A percentile compares a stretch with the other conserved stretches of the same genome.
phyloP scores from a whole-genome alignment of 2,888 invertebrate species.

The Invenusta paracnida region DNA sequence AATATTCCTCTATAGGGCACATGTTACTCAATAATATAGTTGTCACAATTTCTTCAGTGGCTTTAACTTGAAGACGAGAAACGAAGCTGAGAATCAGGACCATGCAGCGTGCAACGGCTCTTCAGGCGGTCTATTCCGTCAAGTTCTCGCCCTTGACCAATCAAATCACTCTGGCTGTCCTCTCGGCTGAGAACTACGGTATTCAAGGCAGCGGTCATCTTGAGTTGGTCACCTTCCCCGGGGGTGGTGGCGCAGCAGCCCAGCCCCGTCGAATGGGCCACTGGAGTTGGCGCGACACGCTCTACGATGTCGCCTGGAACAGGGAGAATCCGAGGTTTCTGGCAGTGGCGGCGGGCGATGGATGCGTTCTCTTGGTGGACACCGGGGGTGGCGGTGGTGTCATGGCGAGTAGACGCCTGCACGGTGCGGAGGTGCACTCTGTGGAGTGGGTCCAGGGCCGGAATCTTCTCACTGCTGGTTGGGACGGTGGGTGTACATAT shows the following conservation, averaged over 20 bases:
- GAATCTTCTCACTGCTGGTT: conserved; percentile 5
- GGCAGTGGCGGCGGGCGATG: neutral
- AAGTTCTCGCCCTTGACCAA: neutral
- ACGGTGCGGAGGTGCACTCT: neutral
- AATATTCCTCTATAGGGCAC: too few relatives aligned
- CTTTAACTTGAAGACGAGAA: too few relatives aligned
- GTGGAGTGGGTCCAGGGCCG: neutral
- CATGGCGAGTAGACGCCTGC: neutral
- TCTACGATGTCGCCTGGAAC: conserved; percentile 4
- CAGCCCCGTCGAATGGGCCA: neutral
- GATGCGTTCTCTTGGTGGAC: neutral
- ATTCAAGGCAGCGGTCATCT: neutral
- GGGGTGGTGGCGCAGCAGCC: neutral
- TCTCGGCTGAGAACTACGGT: neutral
- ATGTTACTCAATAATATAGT: too few relatives aligned
- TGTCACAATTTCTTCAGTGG: too few relatives aligned
- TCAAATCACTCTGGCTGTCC: neutral
- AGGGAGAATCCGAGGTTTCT: neutral
- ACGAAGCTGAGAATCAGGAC: too few relatives aligned
- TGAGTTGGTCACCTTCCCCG: neutral
- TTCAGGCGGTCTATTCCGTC: neutral
- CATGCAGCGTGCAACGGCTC: neutral
- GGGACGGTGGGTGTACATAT: conserved; percentile 5
- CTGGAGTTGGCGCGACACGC: neutral
- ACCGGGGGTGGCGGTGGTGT: neutral